phyloP scores from a whole-genome alignment of 2,113 vertebrate genomes.

The Pheucticus melanocephalus region DNA sequence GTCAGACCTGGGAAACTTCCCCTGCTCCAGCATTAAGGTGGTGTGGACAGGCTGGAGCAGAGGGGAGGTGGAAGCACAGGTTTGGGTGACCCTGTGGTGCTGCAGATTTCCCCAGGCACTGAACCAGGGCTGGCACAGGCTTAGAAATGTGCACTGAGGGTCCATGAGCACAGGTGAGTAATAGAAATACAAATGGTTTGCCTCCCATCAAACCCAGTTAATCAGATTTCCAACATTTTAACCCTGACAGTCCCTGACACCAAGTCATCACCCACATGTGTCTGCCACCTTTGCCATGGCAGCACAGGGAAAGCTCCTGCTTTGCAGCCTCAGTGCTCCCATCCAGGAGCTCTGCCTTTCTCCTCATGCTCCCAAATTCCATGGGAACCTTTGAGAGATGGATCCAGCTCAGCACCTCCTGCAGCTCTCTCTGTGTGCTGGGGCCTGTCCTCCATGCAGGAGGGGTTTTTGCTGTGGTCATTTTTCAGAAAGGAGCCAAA shows the following conservation, averaged over 20 bases:
- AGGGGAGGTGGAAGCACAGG: background rate
- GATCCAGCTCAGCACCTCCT: background rate
- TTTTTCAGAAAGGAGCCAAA: background rate
- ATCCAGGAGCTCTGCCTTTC: background rate
- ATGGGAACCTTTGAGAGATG: rapidly evolving
- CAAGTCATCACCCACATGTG: rapidly evolving
- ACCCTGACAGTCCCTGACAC: background rate
- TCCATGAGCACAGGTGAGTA: background rate
- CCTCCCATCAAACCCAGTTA: background rate
- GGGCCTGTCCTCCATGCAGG: background rate
- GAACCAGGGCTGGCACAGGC: background rate
- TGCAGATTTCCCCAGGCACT: background rate
- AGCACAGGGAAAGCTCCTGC: background rate
- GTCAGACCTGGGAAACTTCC: background rate
- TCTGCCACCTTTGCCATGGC: background rate
- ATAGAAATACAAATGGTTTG: background rate
- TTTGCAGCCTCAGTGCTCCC: background rate
- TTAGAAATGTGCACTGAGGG: background rate
- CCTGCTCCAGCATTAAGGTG: background rate
- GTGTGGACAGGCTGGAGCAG: background rate
- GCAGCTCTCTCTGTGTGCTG: background rate
- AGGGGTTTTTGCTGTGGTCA: background rate
- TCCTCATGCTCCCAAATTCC: background rate
- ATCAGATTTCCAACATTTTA: background rate
- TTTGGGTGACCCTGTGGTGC: background rate